phyloP scores from a whole-genome alignment of 2,797 vertebrate genomes.

The Simalia tracyae region DNA sequence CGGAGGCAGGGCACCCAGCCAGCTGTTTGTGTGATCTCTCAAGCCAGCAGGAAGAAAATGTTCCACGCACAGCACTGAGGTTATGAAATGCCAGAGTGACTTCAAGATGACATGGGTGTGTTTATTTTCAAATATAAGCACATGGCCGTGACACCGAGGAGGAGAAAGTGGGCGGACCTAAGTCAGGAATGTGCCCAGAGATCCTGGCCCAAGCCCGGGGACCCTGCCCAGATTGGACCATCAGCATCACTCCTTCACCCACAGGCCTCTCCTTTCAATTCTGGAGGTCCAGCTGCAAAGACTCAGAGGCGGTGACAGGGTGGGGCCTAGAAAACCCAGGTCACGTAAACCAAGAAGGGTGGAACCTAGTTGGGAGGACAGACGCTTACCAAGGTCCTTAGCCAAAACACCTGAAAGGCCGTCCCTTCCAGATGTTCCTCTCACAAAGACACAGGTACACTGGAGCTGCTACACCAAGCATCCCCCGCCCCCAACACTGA shows the following conservation, averaged over 20 bases:
- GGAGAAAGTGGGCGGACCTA: background rate
- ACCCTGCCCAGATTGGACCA: background rate
- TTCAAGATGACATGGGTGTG: too few species aligned
- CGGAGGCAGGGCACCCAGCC: fast-evolving
- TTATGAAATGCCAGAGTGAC: background rate
- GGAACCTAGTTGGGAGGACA: background rate
- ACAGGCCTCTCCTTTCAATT: background rate
- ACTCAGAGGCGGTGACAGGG: background rate
- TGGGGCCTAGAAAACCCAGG: too few species aligned
- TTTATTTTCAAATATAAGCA: background rate
- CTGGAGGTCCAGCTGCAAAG: too few species aligned
- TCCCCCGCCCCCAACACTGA: background rate
- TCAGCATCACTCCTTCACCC: background rate
- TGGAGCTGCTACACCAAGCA: too few species aligned
- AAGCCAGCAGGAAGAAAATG: background rate
- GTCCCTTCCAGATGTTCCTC: too few species aligned
- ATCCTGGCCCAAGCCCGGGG: fast-evolving
- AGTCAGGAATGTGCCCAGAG: background rate
- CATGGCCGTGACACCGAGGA: too few species aligned
- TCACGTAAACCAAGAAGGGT: background rate
- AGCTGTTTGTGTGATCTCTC: background rate
- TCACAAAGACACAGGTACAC: too few species aligned
- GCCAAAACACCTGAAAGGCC: background rate
- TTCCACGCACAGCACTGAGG: background rate
- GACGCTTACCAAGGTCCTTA: background rate